phyloP scores from a whole-genome alignment of 2,113 vertebrate genomes.

The Eretmodus cyanostictus region DNA sequence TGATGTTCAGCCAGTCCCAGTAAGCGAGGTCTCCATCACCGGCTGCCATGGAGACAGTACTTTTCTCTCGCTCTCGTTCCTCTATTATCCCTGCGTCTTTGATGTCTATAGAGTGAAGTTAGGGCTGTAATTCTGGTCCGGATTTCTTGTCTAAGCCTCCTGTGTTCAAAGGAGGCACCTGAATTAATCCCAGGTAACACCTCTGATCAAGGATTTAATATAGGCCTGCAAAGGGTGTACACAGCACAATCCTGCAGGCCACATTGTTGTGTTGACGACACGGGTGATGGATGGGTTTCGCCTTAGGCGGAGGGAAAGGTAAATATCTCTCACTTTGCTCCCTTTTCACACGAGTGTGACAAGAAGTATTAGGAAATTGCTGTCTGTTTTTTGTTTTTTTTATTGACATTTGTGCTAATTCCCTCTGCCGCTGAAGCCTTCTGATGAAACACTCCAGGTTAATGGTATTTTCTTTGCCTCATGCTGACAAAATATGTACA shows the following conservation, averaged over 20 bases:
- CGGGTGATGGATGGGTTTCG: constrained; percentile 52
- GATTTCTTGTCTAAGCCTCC: constrained; percentile 9
- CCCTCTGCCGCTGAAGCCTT: not conserved
- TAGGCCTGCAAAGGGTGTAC: constrained; percentile 44
- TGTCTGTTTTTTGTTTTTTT: not conserved
- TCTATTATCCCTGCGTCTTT: constrained; percentile 22
- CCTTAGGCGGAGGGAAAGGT: constrained; percentile 3
- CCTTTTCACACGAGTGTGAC: not conserved
- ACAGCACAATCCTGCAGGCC: constrained; percentile 27
- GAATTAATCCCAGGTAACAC: constrained; percentile 65
- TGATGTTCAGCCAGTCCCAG: not conserved
- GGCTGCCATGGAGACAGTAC: constrained; percentile 32
- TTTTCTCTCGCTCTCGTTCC: not conserved
- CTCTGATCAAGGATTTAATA: constrained; percentile 65
- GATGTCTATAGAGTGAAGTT: not conserved
- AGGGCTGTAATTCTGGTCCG: constrained; percentile 3
- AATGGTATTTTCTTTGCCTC: not conserved
- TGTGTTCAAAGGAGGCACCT: constrained; percentile 17
- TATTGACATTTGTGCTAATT: constrained; percentile 12
- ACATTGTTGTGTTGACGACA: constrained; percentile 57
- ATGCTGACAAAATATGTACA: not conserved
- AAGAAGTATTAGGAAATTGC: not conserved
- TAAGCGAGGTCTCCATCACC: constrained; percentile 11
- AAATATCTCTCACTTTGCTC: constrained; percentile 28
- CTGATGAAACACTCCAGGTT: not conserved